Evolutionary conservation across 2,113 vertebrate species (phyloP).

Genomic region (Anolis sagrei): DNA sequence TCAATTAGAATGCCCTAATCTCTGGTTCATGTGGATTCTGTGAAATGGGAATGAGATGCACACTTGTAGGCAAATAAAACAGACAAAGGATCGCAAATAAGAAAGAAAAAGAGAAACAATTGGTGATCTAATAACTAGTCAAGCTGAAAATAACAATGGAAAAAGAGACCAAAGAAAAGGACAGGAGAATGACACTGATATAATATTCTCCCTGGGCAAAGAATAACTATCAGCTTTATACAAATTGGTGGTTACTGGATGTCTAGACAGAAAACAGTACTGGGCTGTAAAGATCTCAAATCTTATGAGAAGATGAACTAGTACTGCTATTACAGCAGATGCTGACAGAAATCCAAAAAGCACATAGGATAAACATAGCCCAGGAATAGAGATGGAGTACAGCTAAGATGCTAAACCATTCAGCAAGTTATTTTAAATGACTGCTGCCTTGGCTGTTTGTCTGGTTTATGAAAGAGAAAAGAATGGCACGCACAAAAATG

Average conservation of each 20-base stretch:
- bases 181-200: slow-evolving; percentile 22
- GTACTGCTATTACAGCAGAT: slow-evolving; percentile 55
- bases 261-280: slow-evolving; percentile 56
- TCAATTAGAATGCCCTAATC: background rate
- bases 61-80: background rate
- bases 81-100: slow-evolving; percentile 7
- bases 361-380: slow-evolving; percentile 63
- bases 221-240: slow-evolving; percentile 39
- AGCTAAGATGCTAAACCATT: slow-evolving; percentile 52
- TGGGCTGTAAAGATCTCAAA: slow-evolving; percentile 51
- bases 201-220: slow-evolving; percentile 44
- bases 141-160: slow-evolving; percentile 43
- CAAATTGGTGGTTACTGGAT: slow-evolving; percentile 56
- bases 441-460: slow-evolving; percentile 39
- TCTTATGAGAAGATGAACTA: slow-evolving; percentile 49
- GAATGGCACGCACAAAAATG: slow-evolving; percentile 47
- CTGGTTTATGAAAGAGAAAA: slow-evolving; percentile 46
- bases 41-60: background rate
- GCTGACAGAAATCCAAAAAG: slow-evolving; percentile 66
- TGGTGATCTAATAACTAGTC: slow-evolving; percentile 27
- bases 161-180: slow-evolving; percentile 1
- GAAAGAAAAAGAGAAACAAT: slow-evolving; percentile 7
- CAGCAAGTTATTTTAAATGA: slow-evolving; percentile 59
- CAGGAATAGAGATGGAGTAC: slow-evolving; percentile 47
- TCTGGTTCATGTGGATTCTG: slow-evolving; percentile 1